phyloP scores from a whole-genome alignment of 2,113 vertebrate genomes.

The Machaerirhynchus nigripectus region DNA sequence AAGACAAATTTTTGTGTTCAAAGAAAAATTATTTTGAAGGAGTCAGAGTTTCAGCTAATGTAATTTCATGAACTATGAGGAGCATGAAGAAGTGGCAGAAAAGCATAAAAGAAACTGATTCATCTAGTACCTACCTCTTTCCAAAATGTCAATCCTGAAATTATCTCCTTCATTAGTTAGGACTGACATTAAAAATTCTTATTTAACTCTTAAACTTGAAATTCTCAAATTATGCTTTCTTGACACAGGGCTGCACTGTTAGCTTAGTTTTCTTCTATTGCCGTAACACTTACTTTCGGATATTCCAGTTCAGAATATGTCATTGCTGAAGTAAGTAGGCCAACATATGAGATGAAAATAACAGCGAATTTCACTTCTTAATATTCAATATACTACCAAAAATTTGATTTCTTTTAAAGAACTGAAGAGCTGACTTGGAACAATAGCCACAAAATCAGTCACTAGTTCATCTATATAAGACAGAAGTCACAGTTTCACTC shows the following conservation, averaged over 20 bases:
- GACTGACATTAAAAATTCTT: background rate
- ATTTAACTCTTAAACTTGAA: background rate
- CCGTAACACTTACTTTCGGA: background rate
- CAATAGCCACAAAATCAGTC: background rate
- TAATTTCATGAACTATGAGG: background rate
- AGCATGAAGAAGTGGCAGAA: background rate
- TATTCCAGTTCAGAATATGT: background rate
- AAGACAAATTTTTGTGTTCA: background rate
- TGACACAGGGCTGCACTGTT: background rate
- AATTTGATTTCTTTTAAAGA: background rate
- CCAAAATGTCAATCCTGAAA: background rate
- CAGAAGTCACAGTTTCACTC: background rate
- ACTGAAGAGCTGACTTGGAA: background rate
- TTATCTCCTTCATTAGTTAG: background rate
- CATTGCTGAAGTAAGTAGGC: background rate
- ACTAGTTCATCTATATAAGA: background rate
- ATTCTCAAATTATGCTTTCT: background rate
- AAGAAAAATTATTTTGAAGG: background rate
- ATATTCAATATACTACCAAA: background rate
- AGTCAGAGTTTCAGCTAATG: background rate
- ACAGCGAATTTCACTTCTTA: background rate
- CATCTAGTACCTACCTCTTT: background rate
- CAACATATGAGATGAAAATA: background rate
- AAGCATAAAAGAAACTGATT: background rate
- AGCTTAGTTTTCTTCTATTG: background rate